These are phyloP conservation scores for Papilio protenor DNA, from an alignment of 2,888 invertebrate species.

Conservation along the genomic window DNA sequence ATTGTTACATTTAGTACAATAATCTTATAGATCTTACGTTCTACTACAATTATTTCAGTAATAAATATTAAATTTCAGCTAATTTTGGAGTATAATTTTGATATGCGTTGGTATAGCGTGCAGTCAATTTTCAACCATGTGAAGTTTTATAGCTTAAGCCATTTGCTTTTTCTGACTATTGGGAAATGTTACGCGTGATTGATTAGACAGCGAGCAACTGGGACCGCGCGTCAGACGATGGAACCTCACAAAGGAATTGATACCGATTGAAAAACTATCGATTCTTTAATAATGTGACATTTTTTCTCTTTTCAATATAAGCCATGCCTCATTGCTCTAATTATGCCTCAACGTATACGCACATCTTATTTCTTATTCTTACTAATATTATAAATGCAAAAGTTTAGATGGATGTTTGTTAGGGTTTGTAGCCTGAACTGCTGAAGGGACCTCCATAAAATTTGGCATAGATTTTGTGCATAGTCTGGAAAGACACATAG, in stretches of 20 bases:
- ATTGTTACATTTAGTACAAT: not conserved
- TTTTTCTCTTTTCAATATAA: not conserved
- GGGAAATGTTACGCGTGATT: conserved; percentile 6
- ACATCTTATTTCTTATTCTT: too few species aligned
- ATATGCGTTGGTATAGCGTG: not conserved
- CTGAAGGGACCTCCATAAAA: too few species aligned
- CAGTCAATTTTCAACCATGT: not conserved
- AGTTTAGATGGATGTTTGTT: too few species aligned
- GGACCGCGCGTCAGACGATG: conserved; percentile 12
- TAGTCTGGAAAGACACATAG: too few species aligned
- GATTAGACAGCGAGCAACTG: conserved; percentile 25
- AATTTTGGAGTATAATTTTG: not conserved
- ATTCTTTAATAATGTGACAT: not conserved
- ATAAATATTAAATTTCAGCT: not conserved
- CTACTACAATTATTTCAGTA: not conserved
- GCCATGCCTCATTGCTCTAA: not conserved
- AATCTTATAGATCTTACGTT: not conserved
- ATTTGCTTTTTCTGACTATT: conserved; percentile 15
- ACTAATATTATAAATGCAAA: too few species aligned
- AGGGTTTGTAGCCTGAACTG: too few species aligned
- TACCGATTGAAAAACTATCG: conserved; percentile 24
- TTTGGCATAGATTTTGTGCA: too few species aligned
- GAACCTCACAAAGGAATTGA: conserved; percentile 25
- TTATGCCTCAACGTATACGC: too few species aligned
- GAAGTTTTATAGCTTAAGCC: conserved; percentile 9